Evolutionary conservation across 2,888 invertebrate genomes (phyloP).

Genomic region (Perithous albicinctus): DNA sequence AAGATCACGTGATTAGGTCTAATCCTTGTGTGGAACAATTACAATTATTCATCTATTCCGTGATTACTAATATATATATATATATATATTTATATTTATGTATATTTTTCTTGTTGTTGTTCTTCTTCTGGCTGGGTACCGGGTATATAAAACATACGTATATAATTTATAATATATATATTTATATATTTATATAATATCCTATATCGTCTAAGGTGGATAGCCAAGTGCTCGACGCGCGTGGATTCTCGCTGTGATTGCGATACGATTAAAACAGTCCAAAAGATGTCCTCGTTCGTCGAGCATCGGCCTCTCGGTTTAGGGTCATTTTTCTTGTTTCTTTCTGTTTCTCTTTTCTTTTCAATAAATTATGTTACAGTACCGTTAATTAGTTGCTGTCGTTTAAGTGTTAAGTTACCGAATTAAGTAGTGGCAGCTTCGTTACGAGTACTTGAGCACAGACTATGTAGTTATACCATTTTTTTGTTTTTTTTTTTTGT

Average conservation of each 20-base stretch:
- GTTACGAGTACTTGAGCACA: slow-evolving; percentile 80
- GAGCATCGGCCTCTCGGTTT: slow-evolving; percentile 36
- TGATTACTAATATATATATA: slow-evolving; percentile 53
- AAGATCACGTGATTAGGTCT: slow-evolving; percentile 43
- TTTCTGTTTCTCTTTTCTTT: slow-evolving; percentile 35
- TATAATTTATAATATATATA: slow-evolving; percentile 57
- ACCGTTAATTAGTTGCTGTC: slow-evolving; percentile 71
- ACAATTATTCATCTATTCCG: slow-evolving; percentile 49
- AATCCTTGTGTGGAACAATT: slow-evolving; percentile 47
- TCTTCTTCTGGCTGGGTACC: slow-evolving; percentile 54
- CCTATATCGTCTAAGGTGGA: slow-evolving; percentile 52
- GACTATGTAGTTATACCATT: slow-evolving; percentile 71
- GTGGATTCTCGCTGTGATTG: slow-evolving; percentile 24
- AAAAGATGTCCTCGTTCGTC: slow-evolving; percentile 25
- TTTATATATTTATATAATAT: slow-evolving; percentile 49
- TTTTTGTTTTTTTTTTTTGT: slow-evolving; percentile 49
- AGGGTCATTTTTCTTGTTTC: slow-evolving; percentile 15
- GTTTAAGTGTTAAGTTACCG: slow-evolving; percentile 68
- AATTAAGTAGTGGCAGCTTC: slow-evolving; percentile 81
- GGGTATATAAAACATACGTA: slow-evolving; percentile 66
- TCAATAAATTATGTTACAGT: slow-evolving; percentile 71
- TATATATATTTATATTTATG: slow-evolving; percentile 39
- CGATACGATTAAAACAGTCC: slow-evolving; percentile 1
- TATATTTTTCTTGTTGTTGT: slow-evolving; percentile 19
- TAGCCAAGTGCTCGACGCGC: slow-evolving; percentile 57